These are phyloP conservation scores for Drosophila tsacasi DNA, from an alignment of 1,140 invertebrate species.

Conservation along the genomic window DNA sequence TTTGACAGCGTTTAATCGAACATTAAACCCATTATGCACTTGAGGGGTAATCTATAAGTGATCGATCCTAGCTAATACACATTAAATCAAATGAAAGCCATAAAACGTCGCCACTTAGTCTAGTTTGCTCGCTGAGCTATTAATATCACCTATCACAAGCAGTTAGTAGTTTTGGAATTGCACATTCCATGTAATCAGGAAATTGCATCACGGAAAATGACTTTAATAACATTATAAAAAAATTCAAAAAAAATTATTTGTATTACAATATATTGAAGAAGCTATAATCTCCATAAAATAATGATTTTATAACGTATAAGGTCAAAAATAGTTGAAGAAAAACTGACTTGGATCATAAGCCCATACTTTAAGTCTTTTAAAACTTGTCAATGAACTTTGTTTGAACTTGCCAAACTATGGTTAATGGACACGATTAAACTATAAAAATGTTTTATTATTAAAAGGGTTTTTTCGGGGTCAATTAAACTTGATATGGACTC, in stretches of 20 bases:
- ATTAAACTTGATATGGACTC: conserved; percentile 16
- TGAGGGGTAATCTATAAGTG: neutral
- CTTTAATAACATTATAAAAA: neutral
- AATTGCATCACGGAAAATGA: neutral
- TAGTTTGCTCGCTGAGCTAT: conserved; percentile 2
- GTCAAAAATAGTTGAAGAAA: neutral
- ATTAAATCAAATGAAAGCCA: conserved; percentile 2
- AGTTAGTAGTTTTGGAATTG: neutral
- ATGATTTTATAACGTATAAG: neutral
- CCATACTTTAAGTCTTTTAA: too few relatives aligned
- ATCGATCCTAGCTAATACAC: neutral
- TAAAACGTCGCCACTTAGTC: conserved; percentile 21
- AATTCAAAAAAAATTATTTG: neutral
- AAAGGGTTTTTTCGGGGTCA: neutral
- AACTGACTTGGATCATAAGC: neutral
- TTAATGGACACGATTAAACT: conserved; percentile 15
- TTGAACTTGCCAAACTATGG: conserved; percentile 14
- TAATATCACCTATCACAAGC: neutral
- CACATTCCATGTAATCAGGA: neutral
- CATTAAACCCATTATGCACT: conserved; percentile 27
- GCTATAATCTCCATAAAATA: neutral
- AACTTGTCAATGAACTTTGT: neutral
- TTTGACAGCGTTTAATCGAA: conserved; percentile 9
- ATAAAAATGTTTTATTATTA: neutral
- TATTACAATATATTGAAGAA: neutral